These are phyloP conservation scores for Eristalinus sepulchralis DNA, from an alignment of 2,888 invertebrate genomes.

Conservation along the genomic window DNA sequence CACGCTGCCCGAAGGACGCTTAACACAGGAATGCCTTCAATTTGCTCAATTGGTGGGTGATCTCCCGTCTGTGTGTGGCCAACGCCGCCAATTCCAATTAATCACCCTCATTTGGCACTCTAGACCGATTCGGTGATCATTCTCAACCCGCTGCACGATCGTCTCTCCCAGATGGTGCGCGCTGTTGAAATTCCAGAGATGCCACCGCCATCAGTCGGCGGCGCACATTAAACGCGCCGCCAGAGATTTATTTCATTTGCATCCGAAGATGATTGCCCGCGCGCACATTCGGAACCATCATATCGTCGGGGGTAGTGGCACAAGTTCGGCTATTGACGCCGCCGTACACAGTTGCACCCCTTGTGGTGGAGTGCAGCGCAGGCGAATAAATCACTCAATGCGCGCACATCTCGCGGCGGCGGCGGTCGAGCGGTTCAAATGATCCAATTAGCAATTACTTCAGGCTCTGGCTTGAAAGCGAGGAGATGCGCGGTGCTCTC, in stretches of 20 bases:
- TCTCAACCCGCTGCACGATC: slow-evolving; percentile 24
- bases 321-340: slow-evolving; percentile 63
- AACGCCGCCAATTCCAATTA: slow-evolving; percentile 61
- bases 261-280: slow-evolving; percentile 62
- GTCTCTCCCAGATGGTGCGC: slow-evolving; percentile 8
- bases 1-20: too few relatives aligned
- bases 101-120: slow-evolving; percentile 63
- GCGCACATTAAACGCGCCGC: slow-evolving; percentile 65
- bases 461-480: slow-evolving; percentile 40
- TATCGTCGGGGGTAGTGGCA: slow-evolving; percentile 17
- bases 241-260: slow-evolving; percentile 70
- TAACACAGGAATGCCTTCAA: slow-evolving; percentile 48
- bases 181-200: slow-evolving; percentile 68
- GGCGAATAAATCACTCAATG: slow-evolving; percentile 65
- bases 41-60: slow-evolving; percentile 68
- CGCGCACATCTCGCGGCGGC: slow-evolving; percentile 14
- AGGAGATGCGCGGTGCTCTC: slow-evolving; percentile 14
- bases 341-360: slow-evolving; percentile 27
- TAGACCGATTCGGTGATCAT: slow-evolving; percentile 65
- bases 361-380: slow-evolving; percentile 27
- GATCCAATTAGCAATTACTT: slow-evolving; percentile 70
- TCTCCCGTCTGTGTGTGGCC: slow-evolving; percentile 66
- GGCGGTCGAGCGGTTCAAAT: slow-evolving; percentile 61
- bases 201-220: slow-evolving; percentile 27
- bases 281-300: slow-evolving; percentile 1